Base-by-base conservation (phyloP, 2,113 vertebrate genomes). In the Zonotrichia leucophrys region DNA sequence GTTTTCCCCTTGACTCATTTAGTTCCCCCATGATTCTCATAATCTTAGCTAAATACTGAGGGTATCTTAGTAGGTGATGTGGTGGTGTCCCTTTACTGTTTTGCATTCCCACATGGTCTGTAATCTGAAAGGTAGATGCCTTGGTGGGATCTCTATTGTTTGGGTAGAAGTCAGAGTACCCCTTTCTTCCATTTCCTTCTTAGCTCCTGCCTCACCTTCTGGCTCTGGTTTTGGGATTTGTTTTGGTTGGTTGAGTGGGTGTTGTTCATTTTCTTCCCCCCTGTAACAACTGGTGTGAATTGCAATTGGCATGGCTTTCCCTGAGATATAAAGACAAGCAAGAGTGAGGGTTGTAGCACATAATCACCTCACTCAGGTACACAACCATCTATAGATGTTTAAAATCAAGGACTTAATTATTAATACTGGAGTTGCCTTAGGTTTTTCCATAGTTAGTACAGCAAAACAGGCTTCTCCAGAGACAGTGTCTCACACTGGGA, bases 201-300 rank as follows among this genome's bases (percentile, higher is more conserved):
- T 59, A 41, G 12, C 18, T 87, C 7, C 46, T 83, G 10, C 19
- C 33, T 90, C 25, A 70, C 24, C 11, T 81, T 9, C 28, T 66
- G 25, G 37, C 22, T 72, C 12, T 73, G 23, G 24, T 37, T 41
- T 17, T 10, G 5, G 4, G 8, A 2, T 7, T 4, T 23, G 56
- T 12, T 42, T 66, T 12, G 15, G 15, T 62, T 67, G 17, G 2
- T 10, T 39, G 10, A 1, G 31, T 59, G 33, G 11, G 2, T 33
- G 72, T 64, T 52, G 3, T 13, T 22, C 3, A 14, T 21, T 39
- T 59, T 58, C 4, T 3, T 4, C 1, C 4, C 1, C 19, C 18
- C 16, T 14, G 21, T 37, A 83, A 63, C 23, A 33, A 23, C 59
- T 56, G 18, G 14, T 76, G 25, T 42, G 44, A 59, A 42, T 42